Evolutionary conservation across 2,888 invertebrate species (phyloP).

Genomic region (Ophioninae sp.): DNA sequence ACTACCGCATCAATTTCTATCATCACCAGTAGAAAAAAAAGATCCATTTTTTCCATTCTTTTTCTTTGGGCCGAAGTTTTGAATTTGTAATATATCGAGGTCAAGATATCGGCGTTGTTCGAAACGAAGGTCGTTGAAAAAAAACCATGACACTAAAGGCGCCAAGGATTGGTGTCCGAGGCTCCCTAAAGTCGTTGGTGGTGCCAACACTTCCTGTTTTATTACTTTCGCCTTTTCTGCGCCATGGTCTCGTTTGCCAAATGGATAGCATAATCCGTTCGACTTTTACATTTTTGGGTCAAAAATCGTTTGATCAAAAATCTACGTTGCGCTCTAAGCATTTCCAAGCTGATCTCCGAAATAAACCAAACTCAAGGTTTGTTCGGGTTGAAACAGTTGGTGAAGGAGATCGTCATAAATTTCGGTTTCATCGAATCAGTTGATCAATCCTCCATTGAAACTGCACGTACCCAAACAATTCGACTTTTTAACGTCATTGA

Average conservation of each 20-base stretch:
- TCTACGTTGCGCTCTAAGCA: background rate
- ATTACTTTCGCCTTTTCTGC: slow-evolving; percentile 24
- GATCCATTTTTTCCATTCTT: too few relatives aligned
- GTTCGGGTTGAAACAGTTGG: slow-evolving; percentile 32
- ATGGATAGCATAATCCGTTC: background rate
- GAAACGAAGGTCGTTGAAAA: slow-evolving; percentile 48
- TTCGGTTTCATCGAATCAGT: slow-evolving; percentile 19
- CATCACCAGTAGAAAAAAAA: background rate
- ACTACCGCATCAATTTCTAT: background rate
- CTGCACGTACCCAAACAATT: background rate
- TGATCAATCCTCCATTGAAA: background rate
- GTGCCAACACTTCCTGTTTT: slow-evolving; percentile 58
- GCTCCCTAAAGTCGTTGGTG: slow-evolving; percentile 26
- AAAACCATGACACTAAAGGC: slow-evolving; percentile 38
- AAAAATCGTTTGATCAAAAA: slow-evolving; percentile 10
- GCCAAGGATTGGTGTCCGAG: slow-evolving; percentile 46
- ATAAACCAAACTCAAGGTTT: slow-evolving; percentile 37
- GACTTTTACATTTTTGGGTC: background rate
- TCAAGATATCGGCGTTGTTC: slow-evolving; percentile 34
- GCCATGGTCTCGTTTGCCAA: slow-evolving; percentile 51
- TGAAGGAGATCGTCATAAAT: slow-evolving; percentile 45
- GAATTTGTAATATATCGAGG: slow-evolving; percentile 6
- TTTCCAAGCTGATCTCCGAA: slow-evolving; percentile 28
- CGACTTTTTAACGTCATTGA: background rate
- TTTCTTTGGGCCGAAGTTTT: background rate